These are phyloP conservation scores for Menidia menidia DNA, from an alignment of 2,797 vertebrate species.

Conservation along the genomic window DNA sequence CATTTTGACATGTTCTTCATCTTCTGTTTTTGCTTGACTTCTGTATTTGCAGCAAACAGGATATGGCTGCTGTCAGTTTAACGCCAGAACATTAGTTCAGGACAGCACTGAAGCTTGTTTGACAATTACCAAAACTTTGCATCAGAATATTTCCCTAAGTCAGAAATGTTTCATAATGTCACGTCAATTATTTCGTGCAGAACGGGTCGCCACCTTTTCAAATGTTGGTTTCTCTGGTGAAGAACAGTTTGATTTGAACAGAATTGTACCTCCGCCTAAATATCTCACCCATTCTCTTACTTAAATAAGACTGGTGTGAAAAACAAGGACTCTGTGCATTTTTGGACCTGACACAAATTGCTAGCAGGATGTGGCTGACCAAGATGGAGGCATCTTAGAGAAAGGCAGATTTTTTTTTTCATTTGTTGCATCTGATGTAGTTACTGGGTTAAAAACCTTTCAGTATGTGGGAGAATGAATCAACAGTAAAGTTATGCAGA, in stretches of 20 bases:
- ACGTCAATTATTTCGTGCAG: neutral
- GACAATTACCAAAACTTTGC: neutral
- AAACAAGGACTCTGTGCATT: slow-evolving; percentile 67
- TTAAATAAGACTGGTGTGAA: slow-evolving; percentile 47
- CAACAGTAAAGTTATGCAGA: neutral
- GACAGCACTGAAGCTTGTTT: neutral
- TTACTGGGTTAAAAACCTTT: slow-evolving; percentile 16
- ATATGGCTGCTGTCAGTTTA: neutral
- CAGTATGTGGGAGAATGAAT: slow-evolving; percentile 3
- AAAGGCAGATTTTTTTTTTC: slow-evolving; percentile 47
- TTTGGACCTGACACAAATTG: slow-evolving; percentile 67
- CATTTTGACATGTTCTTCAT: slow-evolving; percentile 46
- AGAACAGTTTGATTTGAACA: neutral
- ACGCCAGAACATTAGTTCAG: neutral
- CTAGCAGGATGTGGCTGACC: slow-evolving; percentile 89
- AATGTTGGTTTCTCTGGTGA: neutral
- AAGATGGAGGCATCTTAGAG: slow-evolving; percentile 68
- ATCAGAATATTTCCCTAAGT: neutral
- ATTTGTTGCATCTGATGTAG: slow-evolving; percentile 43
- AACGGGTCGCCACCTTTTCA: neutral
- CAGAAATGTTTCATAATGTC: neutral
- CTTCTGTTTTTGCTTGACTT: slow-evolving; percentile 36
- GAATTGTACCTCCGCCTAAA: slow-evolving; percentile 3
- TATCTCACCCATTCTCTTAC: slow-evolving; percentile 22
- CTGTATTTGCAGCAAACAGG: slow-evolving; percentile 31